Base-by-base conservation (phyloP, 2,797 vertebrate species). In the Semaprochilodus insignis region DNA sequence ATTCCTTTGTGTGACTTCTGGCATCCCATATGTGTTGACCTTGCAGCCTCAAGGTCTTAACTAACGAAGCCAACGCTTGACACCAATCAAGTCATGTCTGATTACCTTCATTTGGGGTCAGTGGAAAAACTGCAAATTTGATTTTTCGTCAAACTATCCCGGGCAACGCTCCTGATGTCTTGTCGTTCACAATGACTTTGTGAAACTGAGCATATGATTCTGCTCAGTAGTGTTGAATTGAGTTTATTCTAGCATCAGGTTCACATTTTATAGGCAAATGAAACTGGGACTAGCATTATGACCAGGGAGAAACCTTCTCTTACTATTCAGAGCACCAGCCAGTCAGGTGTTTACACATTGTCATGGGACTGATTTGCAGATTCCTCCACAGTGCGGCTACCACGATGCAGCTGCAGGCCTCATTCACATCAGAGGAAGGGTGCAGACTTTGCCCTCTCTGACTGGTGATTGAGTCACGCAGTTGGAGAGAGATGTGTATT, bases 341-440 rank as follows among this genome's bases (percentile, higher is more conserved):
- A 14, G n/a, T 81, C n/a, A 55, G 54, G 27, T n/a, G 27, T 10
- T 62, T 48, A 19, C 65, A 25, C 17, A 14, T 25, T 8, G 25
- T 62, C 54, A 76, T 19, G 3, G 67, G 65, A 44, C 55, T 76
- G 36, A 34, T 76, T 82, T 77, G 55, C 55, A 27, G 44, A 48
- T 48, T 48, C 44, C 11, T 23, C 57, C 36, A 60, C 14, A 31
- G 17, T 52, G 70, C 34, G 51, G 51, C 71, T 16, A 19, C 44
- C 14, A 19, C 48, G 70, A 71, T 52, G 11, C 44, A 52, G 17
- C 1, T 14, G 48, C 48, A 27, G 70, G 23, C 23, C 25, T 2
- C 71, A 52, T 16, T 4, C 13, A n/a, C 36, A 69, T 70, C 67
- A 69, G 23, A 52, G n/a, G 44, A 48, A 70, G 4, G 36, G 40